Conservation (phyloP, 2,888 invertebrate genomes). For the Sialis fuliginosa region DNA sequence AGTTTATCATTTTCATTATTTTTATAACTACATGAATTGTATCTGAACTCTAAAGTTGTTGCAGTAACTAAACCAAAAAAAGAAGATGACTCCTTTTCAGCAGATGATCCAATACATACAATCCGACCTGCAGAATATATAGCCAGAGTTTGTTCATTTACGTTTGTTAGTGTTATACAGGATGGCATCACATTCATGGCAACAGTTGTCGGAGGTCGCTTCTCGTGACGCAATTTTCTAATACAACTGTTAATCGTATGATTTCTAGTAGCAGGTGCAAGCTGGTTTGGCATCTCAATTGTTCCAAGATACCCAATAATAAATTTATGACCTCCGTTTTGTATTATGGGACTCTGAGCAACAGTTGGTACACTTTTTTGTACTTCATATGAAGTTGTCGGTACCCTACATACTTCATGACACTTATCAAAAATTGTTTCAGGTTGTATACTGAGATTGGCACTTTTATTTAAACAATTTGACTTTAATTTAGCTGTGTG, state of each 20-base stretch:
- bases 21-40: slow-evolving; percentile 12
- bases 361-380: slow-evolving; percentile 3
- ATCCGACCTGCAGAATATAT: slow-evolving; percentile 75
- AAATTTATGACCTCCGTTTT: slow-evolving; percentile 37
- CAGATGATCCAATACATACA: slow-evolving; percentile 76
- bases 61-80: slow-evolving; percentile 88
- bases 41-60: slow-evolving; percentile 26
- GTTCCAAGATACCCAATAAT: slow-evolving; percentile 91
- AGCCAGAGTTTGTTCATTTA: slow-evolving; percentile 62
- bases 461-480: slow-evolving; percentile 1
- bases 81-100: slow-evolving; percentile 67
- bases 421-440: slow-evolving; percentile 23
- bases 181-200: slow-evolving; percentile 70
- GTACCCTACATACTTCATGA: not conserved
- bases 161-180: slow-evolving; percentile 61
- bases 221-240: slow-evolving; percentile 71
- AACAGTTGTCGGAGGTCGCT: slow-evolving; percentile 69
- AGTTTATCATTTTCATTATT: slow-evolving; percentile 7
- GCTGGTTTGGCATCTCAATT: slow-evolving; percentile 83
- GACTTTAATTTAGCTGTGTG: slow-evolving; percentile 14
- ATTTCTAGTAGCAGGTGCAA: slow-evolving; percentile 54
- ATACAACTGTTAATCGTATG: slow-evolving; percentile 76
- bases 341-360: not conserved
- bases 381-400: slow-evolving; percentile 4
- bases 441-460: not conserved